Evolutionary conservation across 2,888 invertebrate species (phyloP), one percentile per base, ranked within the genome.

Genomic region (Spodoptera littoralis): DNA sequence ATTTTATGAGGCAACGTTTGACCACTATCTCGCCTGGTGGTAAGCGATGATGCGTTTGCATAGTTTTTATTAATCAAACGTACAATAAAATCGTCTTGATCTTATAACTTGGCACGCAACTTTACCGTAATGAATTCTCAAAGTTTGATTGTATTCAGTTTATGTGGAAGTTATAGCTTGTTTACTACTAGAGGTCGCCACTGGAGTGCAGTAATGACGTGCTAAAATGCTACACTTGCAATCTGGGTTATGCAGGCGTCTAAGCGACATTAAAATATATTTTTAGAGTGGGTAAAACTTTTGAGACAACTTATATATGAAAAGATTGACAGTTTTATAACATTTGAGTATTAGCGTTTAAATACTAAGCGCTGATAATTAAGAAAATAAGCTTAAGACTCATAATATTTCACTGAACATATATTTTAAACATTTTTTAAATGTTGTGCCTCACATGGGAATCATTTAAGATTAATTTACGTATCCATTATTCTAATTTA

Each of bases 61-160:
- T 27, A 3, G 27, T 27, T 27, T 27, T 27, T 4, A 27, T 3
- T 27, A n/a, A 43, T 43, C 13, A 22, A 49, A 61, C 51, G 18
- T 12, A 45, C 47, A 44, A 43, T 1, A 52, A 36, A 53, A 46
- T 60, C 61, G 64, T 73, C 47, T 0, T 8, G 30, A 55, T 4
- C 53, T 62, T 60, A 43, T 41, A 56, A 51, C 57, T 70, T 71
- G 41, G n/a, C 30, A 46, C 58, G 45, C 4, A 46, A 58, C 51
- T 71, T 60, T 6, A 51, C 53, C 63, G 56, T 72, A 64, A 74
- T 60, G 63, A 66, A 75, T 76, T 80, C 70, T 45, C 62, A 11
- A 55, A 80, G 73, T 76, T 77, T 75, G 80, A 78, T 81, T 83
- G 66, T 73, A 73, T 81, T 76, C 71, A 72, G 68, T 76, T 76